A percentile compares a stretch with the other conserved stretches of the same genome.
Conservation (phyloP, 1,140 invertebrate species). For the Condylostylus longicornis region DNA sequence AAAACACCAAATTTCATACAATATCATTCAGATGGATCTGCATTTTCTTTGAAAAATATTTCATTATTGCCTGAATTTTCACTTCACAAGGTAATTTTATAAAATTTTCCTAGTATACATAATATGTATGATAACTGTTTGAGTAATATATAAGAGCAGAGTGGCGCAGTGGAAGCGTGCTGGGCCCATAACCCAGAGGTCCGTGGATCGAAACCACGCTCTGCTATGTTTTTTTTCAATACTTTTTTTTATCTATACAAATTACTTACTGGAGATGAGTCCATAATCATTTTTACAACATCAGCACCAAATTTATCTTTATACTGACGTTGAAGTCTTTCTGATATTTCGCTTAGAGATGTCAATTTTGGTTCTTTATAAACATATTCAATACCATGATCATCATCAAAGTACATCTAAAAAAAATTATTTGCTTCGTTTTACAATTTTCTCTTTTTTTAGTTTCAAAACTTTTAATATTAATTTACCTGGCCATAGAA, state of each 20-base stretch:
- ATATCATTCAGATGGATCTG: no score
- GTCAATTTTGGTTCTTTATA: slow-evolving; percentile 95
- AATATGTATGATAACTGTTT: no score
- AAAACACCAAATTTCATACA: no score
- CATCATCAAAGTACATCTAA: slow-evolving; percentile 77
- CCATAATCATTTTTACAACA: slow-evolving; percentile 80
- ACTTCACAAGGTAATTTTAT: no score
- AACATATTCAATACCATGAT: slow-evolving; percentile 79
- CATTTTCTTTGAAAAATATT: no score
- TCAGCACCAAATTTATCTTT: slow-evolving; percentile 74
- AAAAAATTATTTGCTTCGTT: no score
- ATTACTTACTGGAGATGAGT: slow-evolving; percentile 61
- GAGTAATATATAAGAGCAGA: no score
- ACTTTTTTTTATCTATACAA: no score
- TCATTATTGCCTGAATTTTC: no score
- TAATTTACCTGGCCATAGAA: slow-evolving; percentile 56
- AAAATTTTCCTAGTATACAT: no score
- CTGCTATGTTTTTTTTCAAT: slow-evolving; percentile 56
- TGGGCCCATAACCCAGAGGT: slow-evolving; percentile 89
- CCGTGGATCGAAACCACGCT: slow-evolving; percentile 92
- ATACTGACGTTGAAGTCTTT: slow-evolving; percentile 61
- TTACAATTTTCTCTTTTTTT: no score
- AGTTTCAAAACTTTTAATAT: no score
- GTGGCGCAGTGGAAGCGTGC: slow-evolving; percentile 84
- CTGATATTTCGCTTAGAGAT: slow-evolving; percentile 81